Percentiles rank a stretch among this genome's conserved stretches.
Evolutionary conservation across 2,797 vertebrate species (phyloP).

Genomic region (Sebastes hubbsi): DNA sequence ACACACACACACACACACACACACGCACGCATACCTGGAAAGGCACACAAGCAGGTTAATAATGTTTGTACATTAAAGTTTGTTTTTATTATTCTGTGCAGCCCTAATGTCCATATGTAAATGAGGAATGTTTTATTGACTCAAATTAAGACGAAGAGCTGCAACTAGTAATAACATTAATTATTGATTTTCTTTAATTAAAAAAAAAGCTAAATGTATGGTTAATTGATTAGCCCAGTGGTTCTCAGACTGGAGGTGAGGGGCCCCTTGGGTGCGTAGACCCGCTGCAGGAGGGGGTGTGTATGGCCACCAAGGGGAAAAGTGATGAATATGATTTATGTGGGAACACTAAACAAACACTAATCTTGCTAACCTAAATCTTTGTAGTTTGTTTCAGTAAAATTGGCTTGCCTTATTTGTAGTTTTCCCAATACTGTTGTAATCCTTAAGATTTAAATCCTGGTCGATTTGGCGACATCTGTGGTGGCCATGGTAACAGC

Average conservation of each 20-base stretch:
- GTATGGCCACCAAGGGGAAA: background rate
- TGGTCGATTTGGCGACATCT: background rate
- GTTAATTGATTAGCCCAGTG: background rate
- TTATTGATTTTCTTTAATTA: background rate
- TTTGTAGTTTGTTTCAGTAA: background rate
- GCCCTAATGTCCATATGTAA: slow-evolving; percentile 3
- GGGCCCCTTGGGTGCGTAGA: background rate
- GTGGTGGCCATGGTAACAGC: background rate
- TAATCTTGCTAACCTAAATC: background rate
- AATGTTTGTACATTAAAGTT: slow-evolving; percentile 7
- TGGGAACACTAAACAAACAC: background rate
- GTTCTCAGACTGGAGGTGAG: background rate
- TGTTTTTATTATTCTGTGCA: slow-evolving; percentile 12
- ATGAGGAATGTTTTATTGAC: slow-evolving; percentile 21
- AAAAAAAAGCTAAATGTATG: background rate
- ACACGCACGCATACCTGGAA: background rate
- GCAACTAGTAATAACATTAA: background rate
- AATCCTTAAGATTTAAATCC: no score
- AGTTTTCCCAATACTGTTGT: background rate
- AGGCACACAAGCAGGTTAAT: slow-evolving; percentile 18
- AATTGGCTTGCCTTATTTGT: background rate
- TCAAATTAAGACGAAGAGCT: background rate
- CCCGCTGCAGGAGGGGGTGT: background rate
- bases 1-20: background rate
- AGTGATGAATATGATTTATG: background rate